A percentile compares a stretch with the other conserved stretches of the same genome.
Evolutionary conservation across 2,113 vertebrate genomes (phyloP).

Genomic region (Bolborhynchus lineola): DNA sequence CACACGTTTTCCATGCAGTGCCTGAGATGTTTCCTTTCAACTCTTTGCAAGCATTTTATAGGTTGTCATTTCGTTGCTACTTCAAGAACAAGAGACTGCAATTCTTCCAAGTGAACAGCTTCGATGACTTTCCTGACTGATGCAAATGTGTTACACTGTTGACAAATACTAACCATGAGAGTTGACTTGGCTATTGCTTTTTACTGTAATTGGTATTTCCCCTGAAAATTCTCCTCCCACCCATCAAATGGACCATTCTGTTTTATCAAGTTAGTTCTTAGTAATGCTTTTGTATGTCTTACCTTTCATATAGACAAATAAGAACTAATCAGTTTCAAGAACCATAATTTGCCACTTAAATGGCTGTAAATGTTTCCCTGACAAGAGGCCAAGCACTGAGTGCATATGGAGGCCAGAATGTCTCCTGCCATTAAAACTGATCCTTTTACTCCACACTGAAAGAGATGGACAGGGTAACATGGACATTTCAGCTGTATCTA

Average conservation of each 20-base stretch:
- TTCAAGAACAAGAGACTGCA: conserved; percentile 57
- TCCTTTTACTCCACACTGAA: neutral
- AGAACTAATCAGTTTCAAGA: neutral
- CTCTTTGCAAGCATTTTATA: conserved; percentile 65
- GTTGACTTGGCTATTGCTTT: conserved; percentile 51
- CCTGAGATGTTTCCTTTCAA: conserved; percentile 68
- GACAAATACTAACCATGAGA: conserved; percentile 59
- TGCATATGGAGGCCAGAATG: neutral
- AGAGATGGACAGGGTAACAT: neutral
- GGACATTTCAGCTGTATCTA: neutral
- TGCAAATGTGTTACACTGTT: conserved; percentile 60
- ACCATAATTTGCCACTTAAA: neutral
- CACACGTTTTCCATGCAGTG: conserved; percentile 61
- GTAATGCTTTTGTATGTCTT: neutral
- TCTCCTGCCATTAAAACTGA: neutral
- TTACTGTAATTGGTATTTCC: conserved; percentile 35
- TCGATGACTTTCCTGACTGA: conserved; percentile 56
- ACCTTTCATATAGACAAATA: neutral
- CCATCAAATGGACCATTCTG: neutral
- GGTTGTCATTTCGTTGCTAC: conserved; percentile 63
- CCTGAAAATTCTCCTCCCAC: conserved; percentile 24
- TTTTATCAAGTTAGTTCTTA: neutral
- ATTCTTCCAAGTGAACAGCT: conserved; percentile 63
- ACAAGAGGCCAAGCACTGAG: neutral
- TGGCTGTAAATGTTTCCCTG: neutral